phyloP scores from a whole-genome alignment of 1,140 invertebrate genomes.

The Rhagoletis zephyria region DNA sequence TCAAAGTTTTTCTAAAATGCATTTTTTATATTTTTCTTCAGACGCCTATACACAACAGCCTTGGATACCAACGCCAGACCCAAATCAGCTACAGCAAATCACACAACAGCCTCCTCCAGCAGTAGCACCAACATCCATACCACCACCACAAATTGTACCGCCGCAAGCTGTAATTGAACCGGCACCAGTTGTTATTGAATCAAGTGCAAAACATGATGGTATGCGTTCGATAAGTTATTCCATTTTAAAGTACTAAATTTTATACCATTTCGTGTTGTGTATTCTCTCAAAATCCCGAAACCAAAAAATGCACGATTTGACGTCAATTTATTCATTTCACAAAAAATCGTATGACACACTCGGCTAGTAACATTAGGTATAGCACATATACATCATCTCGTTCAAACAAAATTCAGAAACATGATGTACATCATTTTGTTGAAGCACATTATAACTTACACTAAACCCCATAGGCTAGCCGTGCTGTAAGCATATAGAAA shows the following conservation, averaged over 20 bases:
- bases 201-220: slow-evolving; percentile 57
- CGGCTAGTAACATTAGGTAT: slow-evolving; percentile 27
- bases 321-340: slow-evolving; percentile 23
- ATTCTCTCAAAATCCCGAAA: slow-evolving; percentile 27
- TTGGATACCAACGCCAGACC: slow-evolving; percentile 58
- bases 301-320: slow-evolving; percentile 18
- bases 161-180: slow-evolving; percentile 35
- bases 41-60: slow-evolving; percentile 68
- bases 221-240: slow-evolving; percentile 10
- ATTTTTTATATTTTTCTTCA: neutral
- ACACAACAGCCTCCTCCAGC: slow-evolving; percentile 47
- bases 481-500: slow-evolving; percentile 24
- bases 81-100: slow-evolving; percentile 51
- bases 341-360: neutral
- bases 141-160: slow-evolving; percentile 38
- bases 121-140: neutral
- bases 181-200: slow-evolving; percentile 40
- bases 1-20: too few relatives aligned
- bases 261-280: slow-evolving; percentile 48
- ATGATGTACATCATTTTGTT: neutral
- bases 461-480: neutral
- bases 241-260: slow-evolving; percentile 32
- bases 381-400: neutral
- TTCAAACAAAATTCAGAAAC: neutral
- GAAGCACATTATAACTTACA: slow-evolving; percentile 7